These are phyloP conservation scores for Coryphaenoides rupestris DNA, from an alignment of 2,113 vertebrate species.

Conservation along the genomic window DNA sequence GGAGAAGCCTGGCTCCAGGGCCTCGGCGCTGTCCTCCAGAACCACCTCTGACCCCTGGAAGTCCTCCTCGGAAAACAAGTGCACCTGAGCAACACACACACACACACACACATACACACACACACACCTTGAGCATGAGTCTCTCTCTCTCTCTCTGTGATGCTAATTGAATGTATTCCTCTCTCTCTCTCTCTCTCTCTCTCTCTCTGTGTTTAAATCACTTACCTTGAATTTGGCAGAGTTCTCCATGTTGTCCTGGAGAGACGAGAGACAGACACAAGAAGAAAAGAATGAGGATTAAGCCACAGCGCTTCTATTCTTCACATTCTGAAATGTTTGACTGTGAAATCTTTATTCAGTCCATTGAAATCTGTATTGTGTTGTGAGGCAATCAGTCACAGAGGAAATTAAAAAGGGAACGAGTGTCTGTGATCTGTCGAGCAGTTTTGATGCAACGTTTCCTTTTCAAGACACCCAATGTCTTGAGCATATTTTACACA, in stretches of 20 bases:
- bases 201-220: too few species aligned
- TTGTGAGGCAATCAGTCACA: too few species aligned
- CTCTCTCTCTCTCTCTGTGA: neutral
- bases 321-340: too few species aligned
- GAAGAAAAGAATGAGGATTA: neutral
- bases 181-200: neutral
- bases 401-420: too few species aligned
- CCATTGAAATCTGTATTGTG: too few species aligned
- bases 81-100: slow-evolving; percentile 74
- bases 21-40: slow-evolving; percentile 71
- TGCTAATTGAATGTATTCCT: too few species aligned
- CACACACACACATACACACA: slow-evolving; percentile 3
- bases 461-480: too few species aligned
- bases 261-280: slow-evolving; percentile 5
- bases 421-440: too few species aligned
- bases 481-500: too few species aligned
- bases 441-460: too few species aligned
- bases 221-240: slow-evolving; percentile 68
- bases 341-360: too few species aligned
- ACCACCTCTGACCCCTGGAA: slow-evolving; percentile 78
- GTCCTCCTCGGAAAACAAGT: slow-evolving; percentile 85
- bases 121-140: neutral
- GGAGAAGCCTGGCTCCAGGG: slow-evolving; percentile 73
- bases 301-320: too few species aligned
- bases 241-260: slow-evolving; percentile 61